A percentile compares a stretch with the other conserved stretches of the same genome.
These are phyloP conservation scores for Lycocerus yunnanus DNA, from an alignment of 2,888 invertebrate species.

Conservation along the genomic window DNA sequence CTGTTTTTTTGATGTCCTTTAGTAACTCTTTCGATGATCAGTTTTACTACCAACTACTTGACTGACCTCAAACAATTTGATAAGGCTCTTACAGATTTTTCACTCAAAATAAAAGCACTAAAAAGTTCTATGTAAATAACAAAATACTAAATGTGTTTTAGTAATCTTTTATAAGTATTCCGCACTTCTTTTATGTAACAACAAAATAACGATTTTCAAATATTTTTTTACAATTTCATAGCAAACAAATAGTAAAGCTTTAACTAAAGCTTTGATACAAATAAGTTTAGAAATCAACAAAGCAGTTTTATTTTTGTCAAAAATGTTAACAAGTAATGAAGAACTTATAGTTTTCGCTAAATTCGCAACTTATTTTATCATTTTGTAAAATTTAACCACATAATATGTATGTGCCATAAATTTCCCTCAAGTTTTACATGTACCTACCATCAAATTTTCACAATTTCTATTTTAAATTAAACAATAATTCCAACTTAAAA, in stretches of 20 bases:
- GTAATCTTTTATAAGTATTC: neutral
- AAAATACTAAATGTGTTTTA: neutral
- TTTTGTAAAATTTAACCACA: too few species aligned
- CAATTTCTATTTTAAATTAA: too few species aligned
- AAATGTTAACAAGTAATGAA: too few species aligned
- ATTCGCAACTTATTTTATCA: too few species aligned
- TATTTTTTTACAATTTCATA: neutral
- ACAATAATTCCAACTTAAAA: too few species aligned
- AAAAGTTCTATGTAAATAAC: neutral
- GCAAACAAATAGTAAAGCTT: neutral
- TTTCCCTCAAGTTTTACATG: too few species aligned
- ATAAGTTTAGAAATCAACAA: too few species aligned
- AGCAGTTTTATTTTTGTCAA: too few species aligned
- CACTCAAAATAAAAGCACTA: neutral
- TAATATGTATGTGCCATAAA: too few species aligned
- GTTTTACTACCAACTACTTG: neutral
- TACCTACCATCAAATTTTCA: too few species aligned
- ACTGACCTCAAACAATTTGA: neutral
- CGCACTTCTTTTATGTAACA: neutral
- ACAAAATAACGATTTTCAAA: neutral
- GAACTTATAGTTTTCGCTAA: too few species aligned
- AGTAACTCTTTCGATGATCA: constrained; percentile 2
- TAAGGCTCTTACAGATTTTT: neutral
- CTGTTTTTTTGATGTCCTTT: neutral
- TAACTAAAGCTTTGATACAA: neutral